Base-by-base conservation (phyloP, 2,888 invertebrate species). In the Tenthredo amoena region DNA sequence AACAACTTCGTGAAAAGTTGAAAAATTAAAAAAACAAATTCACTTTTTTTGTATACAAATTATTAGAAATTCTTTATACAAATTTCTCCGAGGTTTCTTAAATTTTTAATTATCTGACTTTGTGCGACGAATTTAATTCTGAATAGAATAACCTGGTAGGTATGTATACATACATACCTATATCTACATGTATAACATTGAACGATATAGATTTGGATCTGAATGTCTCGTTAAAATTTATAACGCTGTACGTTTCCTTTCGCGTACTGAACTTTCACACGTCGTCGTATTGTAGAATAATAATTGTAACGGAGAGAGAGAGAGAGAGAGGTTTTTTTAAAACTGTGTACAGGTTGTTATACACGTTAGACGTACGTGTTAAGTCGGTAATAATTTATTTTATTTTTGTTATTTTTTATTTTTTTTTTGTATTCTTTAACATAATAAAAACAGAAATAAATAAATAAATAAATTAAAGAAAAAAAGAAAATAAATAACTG, bases 241-340 rank as follows among this genome's bases (percentile, higher is more conserved):
- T 68, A 68, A 68, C 68, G 31, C 21, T 2, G 37, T 26, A 26
- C 26, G 26, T 26, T 26, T 26, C 26, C 26, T 26, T 43, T 43
- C 68, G 31, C 68, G 34, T 55, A 47, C 55, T 68, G 0, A 31
- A 68, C 68, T 68, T 68, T 68, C 68, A 68, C 68, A 68, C 68
- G 68, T 15, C 50, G 18, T 50, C 50, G 15, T 50, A 50, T 15
- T 7, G 50, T 50, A 50, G n/a, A 6, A 50, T 18, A 50, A 50
- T 50, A 50, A 50, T 50, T 50, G 18, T 50, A 50, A 50, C 15
- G 4, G 40, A 12, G 12, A 18, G 50, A 18, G 5, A 50, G 4
- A n/a, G n/a, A n/a, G n/a, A n/a, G n/a, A n/a, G n/a, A n/a, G 5
- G n/a, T 50, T n/a, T 47, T 47, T 50, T 50, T 50, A 5, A 50